Base-by-base conservation (phyloP, 2,797 vertebrate species). In the Notolepis coatsorum region DNA sequence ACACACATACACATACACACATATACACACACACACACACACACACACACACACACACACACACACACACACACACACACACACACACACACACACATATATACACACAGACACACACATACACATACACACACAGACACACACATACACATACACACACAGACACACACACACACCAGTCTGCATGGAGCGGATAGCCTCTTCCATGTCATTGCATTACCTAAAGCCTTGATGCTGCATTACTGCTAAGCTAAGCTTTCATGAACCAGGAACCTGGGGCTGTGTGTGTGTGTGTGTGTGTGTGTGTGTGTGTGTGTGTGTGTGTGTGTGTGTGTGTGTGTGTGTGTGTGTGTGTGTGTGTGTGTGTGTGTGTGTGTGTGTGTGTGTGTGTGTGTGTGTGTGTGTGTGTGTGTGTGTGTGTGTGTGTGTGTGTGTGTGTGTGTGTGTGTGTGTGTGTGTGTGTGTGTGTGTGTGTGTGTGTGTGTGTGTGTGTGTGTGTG, bases 141-240 rank as follows among this genome's bases (percentile, higher is more conserved):
- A 13, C 33, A 35, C 42, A 24, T n/a, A 39, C 38, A 17, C 38
- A 24, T n/a, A 1, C 43, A 25, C 43, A 12, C 23, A 47, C 24
- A 27, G 2, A 17, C 10, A 18, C 27, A 15, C 24, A 5, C 27
- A 17, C 27, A 0, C 4, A 7, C 27, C 33, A 61, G 80, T 68
- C 78, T 81, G 76, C 68, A 64, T 42, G 46, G 63, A 45, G 62
- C 78, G 68, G 70, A 88, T 90, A 91, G 86, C 86, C 86, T 75
- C 75, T 81, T 83, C 88, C 87, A 89, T 91, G 86, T 91, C 91
- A 89, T 88, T 78, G 87, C 81, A 89, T 90, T 91, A 91, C 79
- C 85, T 75, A 77, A 21, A 84, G 86, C 83, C 80, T 73, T 75
- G 82, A 87, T 88, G 84, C 76, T 84, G 78, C 69, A 59, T 87